These are phyloP conservation scores for Trypoxylon attenuatum DNA, from an alignment of 2,888 invertebrate genomes.

Conservation along the genomic window DNA sequence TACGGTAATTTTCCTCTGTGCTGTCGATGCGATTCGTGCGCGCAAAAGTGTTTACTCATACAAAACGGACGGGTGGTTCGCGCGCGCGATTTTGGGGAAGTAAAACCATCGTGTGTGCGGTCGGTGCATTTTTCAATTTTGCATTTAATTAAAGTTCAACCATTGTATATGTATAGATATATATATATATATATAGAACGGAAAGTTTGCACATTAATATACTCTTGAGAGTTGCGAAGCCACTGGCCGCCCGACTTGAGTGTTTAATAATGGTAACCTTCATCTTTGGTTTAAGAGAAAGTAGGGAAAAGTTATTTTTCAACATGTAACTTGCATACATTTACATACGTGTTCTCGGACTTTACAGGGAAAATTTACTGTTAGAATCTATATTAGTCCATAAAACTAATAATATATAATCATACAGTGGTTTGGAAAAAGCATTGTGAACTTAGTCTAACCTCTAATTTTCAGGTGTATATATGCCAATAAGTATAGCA, in stretches of 20 bases:
- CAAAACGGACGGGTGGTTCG: not conserved
- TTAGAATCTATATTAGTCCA: not conserved
- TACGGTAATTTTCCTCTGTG: constrained; percentile 19
- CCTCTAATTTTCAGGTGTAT: constrained; percentile 35
- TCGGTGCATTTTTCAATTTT: not conserved
- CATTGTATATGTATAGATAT: too few relatives aligned
- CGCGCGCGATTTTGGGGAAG: not conserved
- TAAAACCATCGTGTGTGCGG: not conserved
- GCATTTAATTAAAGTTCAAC: not conserved
- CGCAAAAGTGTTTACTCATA: not conserved
- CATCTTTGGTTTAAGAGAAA: constrained; percentile 17
- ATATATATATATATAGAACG: not conserved
- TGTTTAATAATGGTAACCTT: constrained; percentile 41
- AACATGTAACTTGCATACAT: not conserved
- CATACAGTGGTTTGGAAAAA: not conserved
- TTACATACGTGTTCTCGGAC: not conserved
- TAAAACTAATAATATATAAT: not conserved
- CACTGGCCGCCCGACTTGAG: constrained; percentile 7
- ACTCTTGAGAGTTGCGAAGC: constrained; percentile 3
- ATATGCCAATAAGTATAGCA: constrained; percentile 25
- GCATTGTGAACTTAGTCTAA: constrained; percentile 25
- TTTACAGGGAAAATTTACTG: too few relatives aligned
- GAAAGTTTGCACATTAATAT: not conserved
- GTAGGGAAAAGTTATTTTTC: not conserved
- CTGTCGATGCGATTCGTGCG: constrained; percentile 1